Evolutionary conservation across 2,797 vertebrate genomes (phyloP).

Genomic region (Bradypodion pumilum): DNA sequence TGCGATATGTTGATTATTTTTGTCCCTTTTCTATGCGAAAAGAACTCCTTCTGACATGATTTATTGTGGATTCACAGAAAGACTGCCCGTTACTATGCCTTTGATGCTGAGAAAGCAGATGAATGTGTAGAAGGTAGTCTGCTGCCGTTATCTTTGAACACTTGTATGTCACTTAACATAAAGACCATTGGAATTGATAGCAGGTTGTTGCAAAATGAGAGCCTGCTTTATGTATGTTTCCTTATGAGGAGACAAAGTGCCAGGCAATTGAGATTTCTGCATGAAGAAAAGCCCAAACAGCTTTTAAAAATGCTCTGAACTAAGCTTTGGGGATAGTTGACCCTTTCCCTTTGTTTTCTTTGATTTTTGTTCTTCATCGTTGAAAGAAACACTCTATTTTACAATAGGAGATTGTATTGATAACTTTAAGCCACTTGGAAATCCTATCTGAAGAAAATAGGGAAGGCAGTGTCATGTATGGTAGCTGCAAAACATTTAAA

Average conservation of each 20-base stretch:
- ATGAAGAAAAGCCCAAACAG: background rate
- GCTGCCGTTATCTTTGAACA: background rate
- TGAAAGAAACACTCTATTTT: background rate
- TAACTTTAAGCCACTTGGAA: background rate
- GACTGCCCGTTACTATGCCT: background rate
- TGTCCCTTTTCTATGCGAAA: constrained; percentile 41
- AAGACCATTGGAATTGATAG: background rate
- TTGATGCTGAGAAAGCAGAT: background rate
- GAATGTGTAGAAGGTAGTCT: constrained; percentile 8
- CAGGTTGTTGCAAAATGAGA: constrained; percentile 12
- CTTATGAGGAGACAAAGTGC: background rate
- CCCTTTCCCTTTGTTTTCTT: background rate
- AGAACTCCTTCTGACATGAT: constrained; percentile 16
- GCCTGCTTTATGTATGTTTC: background rate
- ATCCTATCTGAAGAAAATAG: background rate
- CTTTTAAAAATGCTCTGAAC: background rate
- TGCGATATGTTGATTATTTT: constrained; percentile 45
- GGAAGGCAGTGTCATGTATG: too few species aligned
- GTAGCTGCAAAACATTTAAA: background rate
- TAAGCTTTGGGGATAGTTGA: background rate
- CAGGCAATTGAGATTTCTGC: background rate
- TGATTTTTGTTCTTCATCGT: background rate
- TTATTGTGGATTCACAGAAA: background rate
- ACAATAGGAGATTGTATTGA: background rate
- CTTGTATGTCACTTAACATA: background rate